Conservation (phyloP, 2,113 vertebrate genomes). For the Eulacestoma nigropectus region DNA sequence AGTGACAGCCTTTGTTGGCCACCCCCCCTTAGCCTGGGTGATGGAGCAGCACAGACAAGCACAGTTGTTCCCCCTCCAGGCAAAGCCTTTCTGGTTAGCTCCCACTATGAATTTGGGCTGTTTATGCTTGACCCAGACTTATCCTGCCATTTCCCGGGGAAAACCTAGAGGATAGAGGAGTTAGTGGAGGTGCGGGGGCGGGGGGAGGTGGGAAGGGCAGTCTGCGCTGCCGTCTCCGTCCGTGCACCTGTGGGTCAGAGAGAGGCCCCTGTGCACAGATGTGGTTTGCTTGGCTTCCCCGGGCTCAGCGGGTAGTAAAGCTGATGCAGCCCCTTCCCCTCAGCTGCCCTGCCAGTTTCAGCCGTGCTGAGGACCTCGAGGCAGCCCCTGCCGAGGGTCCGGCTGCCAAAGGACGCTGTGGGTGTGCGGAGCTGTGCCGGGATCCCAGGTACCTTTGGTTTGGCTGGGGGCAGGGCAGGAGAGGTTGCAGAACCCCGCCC, state of each 20-base stretch:
- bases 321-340: neutral
- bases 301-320: neutral
- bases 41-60: accelerated
- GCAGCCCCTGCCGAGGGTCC: neutral
- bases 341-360: neutral
- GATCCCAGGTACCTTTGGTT: neutral
- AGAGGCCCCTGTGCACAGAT: neutral
- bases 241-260: accelerated
- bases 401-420: neutral
- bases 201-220: neutral
- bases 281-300: neutral
- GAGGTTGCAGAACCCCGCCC: no score
- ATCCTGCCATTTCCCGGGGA: neutral
- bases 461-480: neutral
- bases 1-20: neutral
- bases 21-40: neutral
- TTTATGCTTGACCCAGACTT: neutral
- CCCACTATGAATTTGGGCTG: neutral
- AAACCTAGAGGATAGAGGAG: neutral
- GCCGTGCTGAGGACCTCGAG: neutral
- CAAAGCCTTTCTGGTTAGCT: neutral
- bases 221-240: neutral
- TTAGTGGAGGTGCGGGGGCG: neutral
- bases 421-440: accelerated
- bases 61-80: neutral